These are phyloP conservation scores for Cyphomyrus plagiostoma DNA, from an alignment of 2,113 vertebrate species.

Conservation along the genomic window DNA sequence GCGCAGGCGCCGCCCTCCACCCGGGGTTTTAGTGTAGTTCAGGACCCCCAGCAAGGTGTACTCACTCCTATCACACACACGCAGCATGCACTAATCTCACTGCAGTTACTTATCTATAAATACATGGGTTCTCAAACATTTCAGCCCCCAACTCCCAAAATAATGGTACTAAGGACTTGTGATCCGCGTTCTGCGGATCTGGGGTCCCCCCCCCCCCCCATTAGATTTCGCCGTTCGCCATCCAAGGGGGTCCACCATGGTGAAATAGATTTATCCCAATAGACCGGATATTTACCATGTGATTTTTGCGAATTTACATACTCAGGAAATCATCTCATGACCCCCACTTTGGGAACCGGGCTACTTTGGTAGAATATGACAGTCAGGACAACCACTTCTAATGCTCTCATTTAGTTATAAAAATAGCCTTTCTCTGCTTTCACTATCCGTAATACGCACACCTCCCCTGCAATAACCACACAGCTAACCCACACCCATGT, in stretches of 20 bases:
- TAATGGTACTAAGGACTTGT: neutral
- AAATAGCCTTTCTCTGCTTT: neutral
- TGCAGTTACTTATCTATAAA: neutral
- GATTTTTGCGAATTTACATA: neutral
- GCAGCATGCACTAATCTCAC: neutral
- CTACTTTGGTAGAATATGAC: neutral
- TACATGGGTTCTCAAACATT: neutral
- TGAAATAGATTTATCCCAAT: neutral
- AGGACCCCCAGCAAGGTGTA: slow-evolving; percentile 86
- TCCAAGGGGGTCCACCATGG: neutral
- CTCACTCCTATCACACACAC: slow-evolving; percentile 59
- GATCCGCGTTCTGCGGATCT: neutral
- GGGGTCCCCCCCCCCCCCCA: neutral
- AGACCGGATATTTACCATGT: neutral
- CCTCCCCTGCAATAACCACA: neutral
- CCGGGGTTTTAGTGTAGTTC: slow-evolving; percentile 89
- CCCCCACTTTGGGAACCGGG: neutral
- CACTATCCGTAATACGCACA: neutral
- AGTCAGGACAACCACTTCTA: neutral
- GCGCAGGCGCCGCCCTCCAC: slow-evolving; percentile 82
- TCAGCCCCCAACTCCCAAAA: neutral
- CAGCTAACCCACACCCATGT: neutral
- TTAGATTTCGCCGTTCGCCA: neutral
- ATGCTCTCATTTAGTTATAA: neutral
- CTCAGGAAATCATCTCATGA: neutral